Base-by-base conservation (phyloP, 2,888 invertebrate genomes). In the Sympetrum striolatum region DNA sequence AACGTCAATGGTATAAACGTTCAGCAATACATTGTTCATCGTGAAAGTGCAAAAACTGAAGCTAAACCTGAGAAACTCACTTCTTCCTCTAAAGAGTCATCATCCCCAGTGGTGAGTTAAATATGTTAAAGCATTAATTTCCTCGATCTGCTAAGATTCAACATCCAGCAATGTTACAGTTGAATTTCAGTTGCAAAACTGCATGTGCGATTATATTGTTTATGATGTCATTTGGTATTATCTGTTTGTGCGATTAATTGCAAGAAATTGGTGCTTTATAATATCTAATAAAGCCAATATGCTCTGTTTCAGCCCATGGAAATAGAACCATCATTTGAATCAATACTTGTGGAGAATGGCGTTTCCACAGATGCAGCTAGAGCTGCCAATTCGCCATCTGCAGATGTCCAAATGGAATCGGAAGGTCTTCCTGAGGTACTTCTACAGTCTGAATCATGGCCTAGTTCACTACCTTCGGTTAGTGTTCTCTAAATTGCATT, bases 361-460 rank as follows among this genome's bases (percentile, higher is more conserved):
- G 86, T 64, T 60, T 37, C n/a, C n/a, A 4, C 60, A 37, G 22
- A 31, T 14, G 60, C n/a, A 18, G 35, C 22, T 35, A 58, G 12
- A 60, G 86, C 58, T 4, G 12, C 60, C n/a, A 37, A 60, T 22
- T 60, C 58, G n/a, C 80, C 58, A 53, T 91, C 90, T 48, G 91
- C 90, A 82, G 82, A 91, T 14, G 82, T 91, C 15, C 90, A 81
- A 31, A 91, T 91, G 91, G 91, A 92, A 53, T 91, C 92, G 35
- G 94, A 94, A 92, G 93, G 94, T 4, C 92, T 95, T 90, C 95
- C 95, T 22, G 93, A 94, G 91, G 95, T 96, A 82, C 94, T 94
- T 60, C 93, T 95, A 90, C 95, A 95, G 58, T 94, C 95, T 2
- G 95, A 95, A 92, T 92, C 94, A 1, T 96, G 96, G 96, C 96